Evolutionary conservation across 2,888 invertebrate species (phyloP).

Genomic region (Mesorhabditis spiculigera): DNA sequence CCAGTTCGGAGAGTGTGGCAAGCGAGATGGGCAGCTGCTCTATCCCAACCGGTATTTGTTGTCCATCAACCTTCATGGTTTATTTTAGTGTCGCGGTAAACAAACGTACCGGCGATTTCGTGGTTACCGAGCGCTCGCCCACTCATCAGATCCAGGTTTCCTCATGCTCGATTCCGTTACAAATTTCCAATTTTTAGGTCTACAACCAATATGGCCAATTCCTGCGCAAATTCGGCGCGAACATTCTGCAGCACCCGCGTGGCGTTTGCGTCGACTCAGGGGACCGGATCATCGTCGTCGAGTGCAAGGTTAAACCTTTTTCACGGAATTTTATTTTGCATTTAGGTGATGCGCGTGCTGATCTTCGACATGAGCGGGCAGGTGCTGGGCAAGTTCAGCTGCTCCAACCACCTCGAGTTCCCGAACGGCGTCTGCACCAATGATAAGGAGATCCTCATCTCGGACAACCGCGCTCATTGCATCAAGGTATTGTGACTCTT

Average conservation of each 20-base stretch:
- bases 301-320: constrained; percentile 69
- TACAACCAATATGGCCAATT: constrained; percentile 99
- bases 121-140: constrained; percentile 91
- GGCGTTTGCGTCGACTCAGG: constrained; percentile 98
- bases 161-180: neutral
- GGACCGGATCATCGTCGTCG: constrained; percentile 96
- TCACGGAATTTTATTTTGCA: constrained; percentile 10
- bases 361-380: constrained; percentile 92
- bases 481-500: constrained; percentile 71
- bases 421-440: constrained; percentile 99
- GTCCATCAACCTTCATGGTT: constrained; percentile 8
- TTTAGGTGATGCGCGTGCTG: constrained; percentile 92
- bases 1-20: constrained; percentile 96
- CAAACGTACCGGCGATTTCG: constrained; percentile 95
- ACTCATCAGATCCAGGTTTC: constrained; percentile 88
- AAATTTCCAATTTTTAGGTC: constrained; percentile 64
- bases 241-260: constrained; percentile 93
- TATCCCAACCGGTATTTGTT: constrained; percentile 79
- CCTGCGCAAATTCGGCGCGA: constrained; percentile 96
- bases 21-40: constrained; percentile 88
- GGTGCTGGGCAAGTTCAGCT: constrained; percentile 93
- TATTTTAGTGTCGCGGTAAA: constrained; percentile 79
- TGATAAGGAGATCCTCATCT: constrained; percentile 98
- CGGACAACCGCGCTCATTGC: constrained; percentile 98
- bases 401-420: constrained; percentile 96